Evolutionary conservation across 2,113 vertebrate species (phyloP), one percentile per base, ranked within the genome.

Genomic region (Percina caprodes): DNA sequence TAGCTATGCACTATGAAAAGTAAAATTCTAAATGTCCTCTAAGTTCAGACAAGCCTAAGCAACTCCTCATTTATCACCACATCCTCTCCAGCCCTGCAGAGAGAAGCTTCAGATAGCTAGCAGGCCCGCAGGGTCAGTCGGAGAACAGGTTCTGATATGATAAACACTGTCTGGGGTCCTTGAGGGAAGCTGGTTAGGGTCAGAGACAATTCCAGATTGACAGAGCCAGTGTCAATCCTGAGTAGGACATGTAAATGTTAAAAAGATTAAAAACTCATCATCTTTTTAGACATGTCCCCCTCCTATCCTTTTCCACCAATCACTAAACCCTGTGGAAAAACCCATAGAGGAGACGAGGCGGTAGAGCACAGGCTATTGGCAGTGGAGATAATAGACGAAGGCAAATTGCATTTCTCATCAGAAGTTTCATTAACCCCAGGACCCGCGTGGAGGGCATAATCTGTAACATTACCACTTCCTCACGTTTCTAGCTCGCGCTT

Each of bases 241-340:
- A 92, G 89, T 90, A 92, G 88, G 90, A 93, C 93, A 93, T 92
- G 93, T 92, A 94, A 95, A 95, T 95, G 93, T 93, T 95, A 94
- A 93, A 94, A 92, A 95, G 94, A 95, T 95, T 94, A 95, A 95
- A 95, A 95, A 95, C 93, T 94, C 93, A 94, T 95, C 93, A 94
- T 94, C 86, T 89, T 93, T 89, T 88, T 86, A 89, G 89, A 91
- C 85, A 60, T 77, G 84, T 75, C 83, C 71, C 83, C 80, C 76
- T 76, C 68, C 74, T 78, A 75, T 77, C 87, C 60, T 46, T 73
- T 87, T 69, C 83, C 79, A 23, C 87, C 90, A 77, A 88, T 89
- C 83, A 62, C 84, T 77, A 77, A 80, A 85, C 91, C 79, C 83
- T 55, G 82, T 86, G 88, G 86, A 90, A 90, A 88, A 89, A 85